A percentile compares a stretch with the other conserved stretches of the same genome.
These are phyloP conservation scores for Isichthys henryi DNA, from an alignment of 2,113 vertebrate genomes.

Conservation along the genomic window DNA sequence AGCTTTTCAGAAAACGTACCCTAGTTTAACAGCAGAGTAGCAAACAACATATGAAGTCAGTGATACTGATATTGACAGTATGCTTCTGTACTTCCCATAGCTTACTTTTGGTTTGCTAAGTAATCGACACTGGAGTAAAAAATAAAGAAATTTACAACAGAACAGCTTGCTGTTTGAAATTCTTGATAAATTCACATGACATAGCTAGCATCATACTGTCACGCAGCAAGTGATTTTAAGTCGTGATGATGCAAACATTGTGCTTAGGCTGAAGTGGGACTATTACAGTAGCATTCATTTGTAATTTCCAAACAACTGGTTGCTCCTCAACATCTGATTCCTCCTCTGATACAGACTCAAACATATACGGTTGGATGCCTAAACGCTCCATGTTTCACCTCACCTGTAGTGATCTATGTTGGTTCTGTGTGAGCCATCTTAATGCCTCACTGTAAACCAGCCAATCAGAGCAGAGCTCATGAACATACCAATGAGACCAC, in stretches of 20 bases:
- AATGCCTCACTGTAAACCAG: background rate
- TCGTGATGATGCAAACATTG: background rate
- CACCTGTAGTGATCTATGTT: background rate
- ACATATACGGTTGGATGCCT: background rate
- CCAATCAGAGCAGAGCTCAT: background rate
- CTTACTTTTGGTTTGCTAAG: background rate
- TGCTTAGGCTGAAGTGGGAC: background rate
- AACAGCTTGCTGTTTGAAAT: background rate
- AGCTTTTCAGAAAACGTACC: background rate
- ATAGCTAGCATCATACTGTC: background rate
- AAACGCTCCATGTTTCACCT: background rate
- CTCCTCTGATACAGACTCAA: background rate
- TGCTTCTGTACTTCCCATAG: background rate
- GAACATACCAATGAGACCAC: background rate
- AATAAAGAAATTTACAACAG: background rate
- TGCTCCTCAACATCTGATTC: background rate
- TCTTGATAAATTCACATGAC: background rate
- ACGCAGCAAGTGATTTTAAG: no score
- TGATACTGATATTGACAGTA: background rate
- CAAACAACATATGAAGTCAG: background rate
- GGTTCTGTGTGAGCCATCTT: background rate
- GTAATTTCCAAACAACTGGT: background rate
- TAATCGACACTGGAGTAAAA: background rate
- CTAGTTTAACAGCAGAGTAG: no score
- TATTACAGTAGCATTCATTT: background rate